Evolutionary conservation across 2,888 invertebrate genomes (phyloP), one percentile per base, ranked within the genome.

Genomic region (Lepidochitona cinerea): DNA sequence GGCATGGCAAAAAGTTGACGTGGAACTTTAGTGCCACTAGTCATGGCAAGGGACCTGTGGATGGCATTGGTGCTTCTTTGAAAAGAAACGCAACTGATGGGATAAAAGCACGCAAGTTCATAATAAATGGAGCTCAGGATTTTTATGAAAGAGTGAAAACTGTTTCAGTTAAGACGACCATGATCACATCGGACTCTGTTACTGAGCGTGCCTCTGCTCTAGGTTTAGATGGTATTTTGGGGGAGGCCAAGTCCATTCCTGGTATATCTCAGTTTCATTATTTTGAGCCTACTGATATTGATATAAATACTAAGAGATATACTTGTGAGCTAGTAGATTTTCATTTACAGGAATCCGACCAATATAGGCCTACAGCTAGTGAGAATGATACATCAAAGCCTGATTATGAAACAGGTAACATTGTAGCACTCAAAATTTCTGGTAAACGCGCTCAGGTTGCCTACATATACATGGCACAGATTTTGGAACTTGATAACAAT

Each of bases 1-100:
- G 18, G 18, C 70, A 32, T 18, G n/a, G 14, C 23, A 33, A 26
- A 70, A 66, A 4, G 26, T 35, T 59, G 9, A 5, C 14, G n/a
- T 71, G 71, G 71, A 71, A 71, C 33, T 65, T 65, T 49, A 71
- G 65, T 65, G 32, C 41, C 14, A 71, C 71, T 26, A 59, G 70
- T n/a, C 59, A 70, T 53, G 70, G 70, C 29, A 66, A 66, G 66
- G 37, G 66, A 14, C 66, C 37, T 23, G 35, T 66, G 26, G 66
- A 66, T 66, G 66, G 66, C 12, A 35, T 41, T n/a, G 70, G 70
- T 6, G 54, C 53, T 18, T 54, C 70, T 9, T 5, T 70, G 0
- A 35, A 54, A 35, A 70, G 54, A 54, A 53, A n/a, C n/a, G 52
- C 54, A 32, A 54, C 70, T 18, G 36, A 70, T 35, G 53, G 26